Evolutionary conservation across 2,888 invertebrate species (phyloP), one percentile per base, ranked within the genome.

Genomic region (Parnassius smintheus): DNA sequence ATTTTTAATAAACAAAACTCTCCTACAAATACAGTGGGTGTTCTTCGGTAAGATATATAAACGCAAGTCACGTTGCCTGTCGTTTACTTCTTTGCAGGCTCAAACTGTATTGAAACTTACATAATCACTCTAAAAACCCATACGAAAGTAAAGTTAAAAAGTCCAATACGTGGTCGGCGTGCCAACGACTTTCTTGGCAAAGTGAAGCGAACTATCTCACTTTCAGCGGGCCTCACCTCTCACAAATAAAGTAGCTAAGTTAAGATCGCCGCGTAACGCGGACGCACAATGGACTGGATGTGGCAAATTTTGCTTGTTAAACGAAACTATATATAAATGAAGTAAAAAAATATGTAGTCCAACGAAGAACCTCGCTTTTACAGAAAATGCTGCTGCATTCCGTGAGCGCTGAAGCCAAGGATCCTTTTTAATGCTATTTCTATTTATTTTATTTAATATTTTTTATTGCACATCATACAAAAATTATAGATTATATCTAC

Each of bases 121-220:
- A 68, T 73, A 73, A 73, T 72, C 72, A 73, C 71, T 73, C 71
- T 73, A 73, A 70, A 68, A 73, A 72, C 72, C 68, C 68, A 68
- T 65, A 72, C 68, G 72, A 75, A 74, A 72, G 70, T 73, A 73
- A 74, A 78, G 84, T 83, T 81, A 79, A 84, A 83, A 84, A 83
- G 75, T 82, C 76, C 68, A 60, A 70, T 68, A 82, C 85, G 86
- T 85, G 84, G 70, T 65, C 65, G 54, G 83, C 66, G 70, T 83
- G 66, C 71, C 66, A 79, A 83, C 74, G 70, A 66, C 66, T 70
- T 68, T 67, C 66, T 67, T 63, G 70, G 68, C 73, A 72, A 77
- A 77, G 77, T 77, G 73, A 74, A 80, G 78, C 77, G 81, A 84
- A 85, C 88, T 88, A 88, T 88, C 88, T 88, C 85, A 85, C 88